Base-by-base conservation (phyloP, 2,888 invertebrate species). In the Amiota mariae region DNA sequence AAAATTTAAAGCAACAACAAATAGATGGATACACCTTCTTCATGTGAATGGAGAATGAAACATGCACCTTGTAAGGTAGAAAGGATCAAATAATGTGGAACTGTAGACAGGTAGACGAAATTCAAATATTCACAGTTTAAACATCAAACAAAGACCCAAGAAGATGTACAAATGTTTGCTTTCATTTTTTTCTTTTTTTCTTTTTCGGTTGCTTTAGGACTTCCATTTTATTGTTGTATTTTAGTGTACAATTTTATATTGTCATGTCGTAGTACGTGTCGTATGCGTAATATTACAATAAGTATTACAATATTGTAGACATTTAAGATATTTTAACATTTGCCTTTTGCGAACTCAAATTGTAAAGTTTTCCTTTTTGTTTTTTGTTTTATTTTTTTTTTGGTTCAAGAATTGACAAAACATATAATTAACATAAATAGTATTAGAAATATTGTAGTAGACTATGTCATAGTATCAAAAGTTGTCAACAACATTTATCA, bases 371-470 rank as follows among this genome's bases (percentile, higher is more conserved):
- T n/a, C n/a, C 8, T 9, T 54, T 13, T 54, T 15, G n/a, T n/a
- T n/a, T n/a, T n/a, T n/a, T n/a, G n/a, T n/a, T n/a, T n/a, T n/a
- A n/a, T n/a, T n/a, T n/a, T n/a, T n/a, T n/a, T n/a, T n/a, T n/a
- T n/a, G n/a, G n/a, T 20, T 11, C 59, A 18, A n/a, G n/a, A 12
- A 12, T 48, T 54, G 76, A 68, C 76, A 80, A 82, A 79, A 80
- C 83, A 80, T 81, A 80, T 81, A 85, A 84, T 84, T 84, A 85
- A 84, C 78, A 79, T 78, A 78, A 78, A 82, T 79, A 82, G 82
- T 79, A 24, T 24, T 24, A 24, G 24, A 24, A 24, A 24, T 3
- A n/a, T n/a, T n/a, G n/a, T n/a, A 24, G 24, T 24, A 81, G 54
- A 72, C 68, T 12, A 67, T 67, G 51, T 51, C 67, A n/a, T n/a